Evolutionary conservation across 2,888 invertebrate species (phyloP), one percentile per base, ranked within the genome.

Genomic region (Phorcus lineatus): DNA sequence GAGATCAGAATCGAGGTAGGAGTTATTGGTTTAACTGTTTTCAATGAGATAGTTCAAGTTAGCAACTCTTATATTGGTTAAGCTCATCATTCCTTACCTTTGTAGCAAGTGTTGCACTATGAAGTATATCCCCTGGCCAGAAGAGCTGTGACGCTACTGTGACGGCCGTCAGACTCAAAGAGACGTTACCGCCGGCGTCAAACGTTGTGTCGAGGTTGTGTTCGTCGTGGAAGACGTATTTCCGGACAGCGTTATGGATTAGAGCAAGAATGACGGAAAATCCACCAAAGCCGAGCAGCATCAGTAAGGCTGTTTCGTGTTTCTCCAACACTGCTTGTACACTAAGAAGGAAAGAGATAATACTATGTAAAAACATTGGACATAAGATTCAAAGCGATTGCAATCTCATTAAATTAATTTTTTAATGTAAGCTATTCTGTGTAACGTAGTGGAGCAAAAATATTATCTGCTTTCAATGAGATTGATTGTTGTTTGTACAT

Each of bases 41-140:
- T n/a, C n/a, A n/a, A n/a, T n/a, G n/a, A n/a, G n/a, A n/a, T n/a
- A n/a, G n/a, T n/a, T n/a, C n/a, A n/a, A n/a, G n/a, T n/a, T n/a
- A n/a, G n/a, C n/a, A n/a, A n/a, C n/a, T n/a, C n/a, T n/a, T n/a
- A n/a, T n/a, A n/a, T n/a, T n/a, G n/a, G n/a, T n/a, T n/a, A n/a
- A n/a, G n/a, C n/a, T n/a, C n/a, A n/a, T n/a, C n/a, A n/a, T n/a
- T n/a, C n/a, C 22, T 55, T 86, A 90, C 91, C 89, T 90, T 90
- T 24, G 88, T 88, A 1, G 91, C 89, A 4, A 90, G 82, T 0
- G 90, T 91, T n/a, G 91, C 90, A 70, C 91, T 90, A 77, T 91
- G 91, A 24, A 91, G 83, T n/a, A 91, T 91, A 74, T 91, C 91
- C 2, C 90, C 91, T 0, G 91, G 91, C 90, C 91, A 91, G 76